These are phyloP conservation scores for Circaetus gallicus DNA, from an alignment of 2,113 vertebrate species.

Conservation along the genomic window DNA sequence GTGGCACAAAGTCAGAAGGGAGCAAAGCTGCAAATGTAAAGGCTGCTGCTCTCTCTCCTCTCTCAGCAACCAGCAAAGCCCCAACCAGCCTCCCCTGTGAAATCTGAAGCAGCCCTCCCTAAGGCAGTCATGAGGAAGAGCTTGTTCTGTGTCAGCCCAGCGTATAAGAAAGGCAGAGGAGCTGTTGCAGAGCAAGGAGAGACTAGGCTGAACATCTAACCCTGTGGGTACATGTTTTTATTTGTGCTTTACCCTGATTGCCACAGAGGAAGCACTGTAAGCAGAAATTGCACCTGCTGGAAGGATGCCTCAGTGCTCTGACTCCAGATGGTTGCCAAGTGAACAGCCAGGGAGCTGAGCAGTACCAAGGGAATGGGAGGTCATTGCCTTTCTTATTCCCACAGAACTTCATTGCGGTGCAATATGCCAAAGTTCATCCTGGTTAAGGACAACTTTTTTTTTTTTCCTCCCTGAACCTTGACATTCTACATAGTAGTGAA, in stretches of 20 bases:
- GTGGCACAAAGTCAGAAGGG: background rate
- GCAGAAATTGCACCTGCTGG: conserved; percentile 31
- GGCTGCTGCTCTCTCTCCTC: background rate
- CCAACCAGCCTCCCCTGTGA: background rate
- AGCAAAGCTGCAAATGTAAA: background rate
- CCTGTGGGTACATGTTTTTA: background rate
- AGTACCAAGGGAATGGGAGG: conserved; percentile 23
- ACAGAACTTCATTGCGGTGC: conserved; percentile 29
- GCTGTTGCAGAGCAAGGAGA: background rate
- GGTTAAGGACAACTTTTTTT: background rate
- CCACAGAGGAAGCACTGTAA: background rate
- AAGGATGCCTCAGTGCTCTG: background rate
- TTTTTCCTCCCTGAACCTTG: conserved; percentile 32
- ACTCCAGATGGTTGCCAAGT: background rate
- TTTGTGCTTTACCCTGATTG: background rate
- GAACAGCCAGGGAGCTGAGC: background rate
- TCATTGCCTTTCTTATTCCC: conserved; percentile 43
- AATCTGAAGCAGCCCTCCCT: background rate
- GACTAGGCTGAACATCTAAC: background rate
- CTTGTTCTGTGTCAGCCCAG: background rate
- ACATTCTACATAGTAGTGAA: conserved; percentile 31
- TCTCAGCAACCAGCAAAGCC: background rate
- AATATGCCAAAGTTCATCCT: conserved; percentile 52
- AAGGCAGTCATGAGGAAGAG: background rate
- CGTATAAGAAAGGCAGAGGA: background rate